Percentiles rank a stretch among this genome's conserved stretches.
Conservation (phyloP, 2,797 vertebrate genomes). For the Parambassis ranga region DNA sequence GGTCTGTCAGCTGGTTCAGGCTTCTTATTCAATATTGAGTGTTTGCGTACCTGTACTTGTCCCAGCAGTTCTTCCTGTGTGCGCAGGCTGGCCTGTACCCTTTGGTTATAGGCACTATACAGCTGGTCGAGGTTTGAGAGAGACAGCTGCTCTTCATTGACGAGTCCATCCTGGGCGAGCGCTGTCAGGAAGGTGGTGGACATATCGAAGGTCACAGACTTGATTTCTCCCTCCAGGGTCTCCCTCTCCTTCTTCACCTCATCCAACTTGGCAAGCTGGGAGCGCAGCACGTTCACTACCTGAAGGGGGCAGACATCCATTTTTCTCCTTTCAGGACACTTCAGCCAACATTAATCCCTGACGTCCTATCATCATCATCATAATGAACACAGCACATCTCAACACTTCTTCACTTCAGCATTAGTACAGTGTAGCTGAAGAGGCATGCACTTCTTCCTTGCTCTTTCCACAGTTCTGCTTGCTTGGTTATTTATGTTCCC, state of each 20-base stretch:
- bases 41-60: conserved; percentile 85
- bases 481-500: conserved; percentile 63
- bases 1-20: not conserved
- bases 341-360: not conserved
- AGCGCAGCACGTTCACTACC: conserved; percentile 91
- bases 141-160: conserved; percentile 93
- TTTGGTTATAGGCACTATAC: conserved; percentile 88
- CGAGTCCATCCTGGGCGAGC: conserved; percentile 89
- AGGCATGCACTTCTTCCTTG: conserved; percentile 18
- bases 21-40: too few species aligned
- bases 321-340: not conserved
- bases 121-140: conserved; percentile 87
- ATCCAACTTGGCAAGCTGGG: conserved; percentile 87
- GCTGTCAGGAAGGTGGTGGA: conserved; percentile 89
- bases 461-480: conserved; percentile 57
- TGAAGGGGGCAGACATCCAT: conserved; percentile 49
- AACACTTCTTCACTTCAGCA: not conserved
- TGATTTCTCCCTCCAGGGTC: conserved; percentile 89
- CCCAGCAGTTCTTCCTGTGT: conserved; percentile 91
- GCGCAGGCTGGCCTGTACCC: conserved; percentile 87
- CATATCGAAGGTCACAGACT: conserved; percentile 95
- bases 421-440: conserved; percentile 8
- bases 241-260: conserved; percentile 93
- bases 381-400: not conserved
- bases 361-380: conserved; percentile 1